Base-by-base conservation (phyloP, 2,797 vertebrate species). In the Chloroceryle amazona region DNA sequence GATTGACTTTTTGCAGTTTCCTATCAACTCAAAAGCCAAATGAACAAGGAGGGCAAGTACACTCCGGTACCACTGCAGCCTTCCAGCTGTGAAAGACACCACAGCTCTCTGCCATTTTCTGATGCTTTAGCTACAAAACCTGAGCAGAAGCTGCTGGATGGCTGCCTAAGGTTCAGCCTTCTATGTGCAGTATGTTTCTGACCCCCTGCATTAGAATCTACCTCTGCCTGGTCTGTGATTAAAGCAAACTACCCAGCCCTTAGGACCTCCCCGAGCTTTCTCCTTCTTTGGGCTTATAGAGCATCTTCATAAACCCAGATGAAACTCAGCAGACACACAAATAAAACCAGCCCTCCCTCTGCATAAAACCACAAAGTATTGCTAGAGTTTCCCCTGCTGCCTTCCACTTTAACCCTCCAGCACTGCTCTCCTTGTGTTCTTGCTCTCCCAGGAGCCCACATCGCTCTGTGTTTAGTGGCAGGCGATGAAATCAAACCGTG, bases 401-500 rank as follows among this genome's bases (percentile, higher is more conserved):
- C 55, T 95, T 60, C 82, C 49, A 29, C 85, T 92, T 33, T 39
- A 86, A 61, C 93, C 80, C 85, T 74, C 61, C 81, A 79, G 96
- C 1, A 3, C 5, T 37, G 62, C 86, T 83, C 49, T 96, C 88
- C 81, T 72, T 11, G 63, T 63, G 51, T 18, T 81, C 41, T 61
- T 21, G 73, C 54, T 79, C 62, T 96, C 97, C 96, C 96, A 37
- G 67, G 94, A 92, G 93, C 79, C 86, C 4, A 3, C 33, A 23
- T 47, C 0, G 25, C 86, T 89, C 72, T 6, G 91, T 78, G 93
- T 85, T 97, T 85, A 80, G 89, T 76, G 87, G 94, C 96, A 97
- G 94, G 95, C 57, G 15, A 67, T 60, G 96, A 96, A 96, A 97
- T 92, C 96, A 93, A 95, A 49, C 76, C 3, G 9, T 75, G 91